Base-by-base conservation (phyloP, 2,888 invertebrate genomes). In the Orthonychiurus folsomi region DNA sequence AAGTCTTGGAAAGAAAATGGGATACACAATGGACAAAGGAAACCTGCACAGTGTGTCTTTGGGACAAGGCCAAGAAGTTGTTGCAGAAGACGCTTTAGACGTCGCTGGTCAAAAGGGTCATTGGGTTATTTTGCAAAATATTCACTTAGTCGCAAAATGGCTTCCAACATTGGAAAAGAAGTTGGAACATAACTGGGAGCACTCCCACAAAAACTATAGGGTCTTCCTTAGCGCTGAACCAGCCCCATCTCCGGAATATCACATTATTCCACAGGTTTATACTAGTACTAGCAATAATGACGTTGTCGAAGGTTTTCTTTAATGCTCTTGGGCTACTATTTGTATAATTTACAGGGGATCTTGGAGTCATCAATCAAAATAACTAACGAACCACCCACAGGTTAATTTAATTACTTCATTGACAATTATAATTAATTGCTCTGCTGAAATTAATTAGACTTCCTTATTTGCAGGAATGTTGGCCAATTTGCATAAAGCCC, bases 281-380 rank as follows among this genome's bases (percentile, higher is more conserved):
- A 12, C 3, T 15, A 20, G 9, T 20, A 28, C 15, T 28, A 24
- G 28, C 12, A 12, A 3, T 20, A n/a, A n/a, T n/a, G n/a, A n/a
- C n/a, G n/a, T n/a, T n/a, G n/a, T n/a, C n/a, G n/a, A n/a, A n/a
- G n/a, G n/a, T n/a, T n/a, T n/a, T n/a, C n/a, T n/a, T n/a, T n/a
- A n/a, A n/a, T n/a, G n/a, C n/a, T n/a, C n/a, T n/a, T n/a, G n/a
- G n/a, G n/a, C n/a, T n/a, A n/a, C n/a, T n/a, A n/a, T n/a, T n/a
- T n/a, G n/a, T n/a, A n/a, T n/a, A n/a, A n/a, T n/a, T 52, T 25
- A 5, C 90, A 92, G 83, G 95, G 95, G 0, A 93, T 96, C 66
- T 79, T 96, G 58, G 94, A 96, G 77, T 89, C 93, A 0, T 93
- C 93, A 18, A 95, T 96, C 72, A 96, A 96, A 81, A 94, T 96